A percentile compares a stretch with the other conserved stretches of the same genome.
These are phyloP conservation scores for Drosophila arawakana DNA, from an alignment of 1,140 invertebrate genomes.

Conservation along the genomic window DNA sequence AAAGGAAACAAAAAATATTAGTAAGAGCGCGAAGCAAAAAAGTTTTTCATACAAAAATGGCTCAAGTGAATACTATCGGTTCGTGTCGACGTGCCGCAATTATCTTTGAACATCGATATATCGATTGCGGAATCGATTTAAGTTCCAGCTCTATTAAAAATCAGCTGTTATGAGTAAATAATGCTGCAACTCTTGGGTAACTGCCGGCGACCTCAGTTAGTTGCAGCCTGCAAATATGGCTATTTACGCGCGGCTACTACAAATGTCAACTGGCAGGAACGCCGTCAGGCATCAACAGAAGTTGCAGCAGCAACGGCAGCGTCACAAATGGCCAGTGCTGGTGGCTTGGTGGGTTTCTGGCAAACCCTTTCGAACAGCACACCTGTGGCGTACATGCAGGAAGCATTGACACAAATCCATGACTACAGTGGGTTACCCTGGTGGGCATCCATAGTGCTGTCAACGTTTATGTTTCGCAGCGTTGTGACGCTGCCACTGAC, in stretches of 20 bases:
- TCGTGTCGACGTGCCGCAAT: no score
- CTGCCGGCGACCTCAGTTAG: slow-evolving; percentile 21
- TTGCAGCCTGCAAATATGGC: slow-evolving; percentile 7
- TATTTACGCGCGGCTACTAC: slow-evolving; percentile 15
- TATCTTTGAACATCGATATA: no score
- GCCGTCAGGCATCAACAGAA: slow-evolving; percentile 63
- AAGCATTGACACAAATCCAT: slow-evolving; percentile 88
- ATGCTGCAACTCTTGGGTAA: slow-evolving; percentile 36
- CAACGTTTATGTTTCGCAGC: slow-evolving; percentile 88
- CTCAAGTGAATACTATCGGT: no score
- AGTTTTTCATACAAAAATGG: no score
- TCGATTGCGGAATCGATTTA: no score
- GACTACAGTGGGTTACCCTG: slow-evolving; percentile 90
- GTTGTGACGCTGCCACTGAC: slow-evolving; percentile 90
- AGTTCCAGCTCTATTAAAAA: slow-evolving; percentile 16
- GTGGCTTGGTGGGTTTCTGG: slow-evolving; percentile 71
- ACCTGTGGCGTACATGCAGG: slow-evolving; percentile 88
- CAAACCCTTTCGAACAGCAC: slow-evolving; percentile 87
- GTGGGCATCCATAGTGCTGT: slow-evolving; percentile 91
- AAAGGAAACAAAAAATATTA: no score
- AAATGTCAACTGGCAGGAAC: slow-evolving; percentile 16
- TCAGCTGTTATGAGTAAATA: slow-evolving; percentile 36
- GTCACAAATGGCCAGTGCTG: slow-evolving; percentile 38
- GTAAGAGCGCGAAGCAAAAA: no score
- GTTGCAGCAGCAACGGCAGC: slow-evolving; percentile 32